Percentiles rank a stretch among this genome's conserved stretches.
phyloP scores from a whole-genome alignment of 1,140 invertebrate species.

The Anoplophora glabripennis region DNA sequence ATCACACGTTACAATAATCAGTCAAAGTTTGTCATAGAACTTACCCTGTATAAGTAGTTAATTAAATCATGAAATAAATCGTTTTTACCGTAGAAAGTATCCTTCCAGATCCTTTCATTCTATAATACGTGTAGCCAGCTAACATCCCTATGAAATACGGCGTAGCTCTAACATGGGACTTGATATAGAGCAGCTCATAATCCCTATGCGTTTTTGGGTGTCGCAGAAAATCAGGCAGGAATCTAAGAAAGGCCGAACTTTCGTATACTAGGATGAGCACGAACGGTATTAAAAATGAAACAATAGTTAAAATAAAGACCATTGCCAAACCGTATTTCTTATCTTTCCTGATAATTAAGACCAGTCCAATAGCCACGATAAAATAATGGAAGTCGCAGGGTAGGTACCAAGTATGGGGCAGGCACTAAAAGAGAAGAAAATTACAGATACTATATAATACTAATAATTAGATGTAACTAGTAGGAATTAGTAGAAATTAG shows the following conservation, averaged over 20 bases:
- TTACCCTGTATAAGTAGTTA: too few species aligned
- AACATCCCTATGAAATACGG: constrained; percentile 56
- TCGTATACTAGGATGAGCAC: constrained; percentile 50
- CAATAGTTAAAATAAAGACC: constrained; percentile 28
- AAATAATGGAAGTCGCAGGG: constrained; percentile 77
- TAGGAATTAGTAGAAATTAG: too few species aligned
- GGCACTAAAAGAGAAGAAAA: constrained; percentile 57
- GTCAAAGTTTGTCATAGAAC: too few species aligned
- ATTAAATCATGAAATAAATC: too few species aligned
- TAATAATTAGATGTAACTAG: too few species aligned
- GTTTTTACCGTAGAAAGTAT: constrained; percentile 47
- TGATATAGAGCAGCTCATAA: constrained; percentile 54
- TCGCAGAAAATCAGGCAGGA: constrained; percentile 53
- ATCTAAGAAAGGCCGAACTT: constrained; percentile 51
- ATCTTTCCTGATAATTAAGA: constrained; percentile 52
- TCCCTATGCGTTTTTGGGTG: constrained; percentile 50
- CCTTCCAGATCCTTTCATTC: constrained; percentile 38
- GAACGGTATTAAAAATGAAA: constrained; percentile 48
- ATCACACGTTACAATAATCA: too few species aligned
- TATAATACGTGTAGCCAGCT: constrained; percentile 51
- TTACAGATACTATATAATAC: too few species aligned
- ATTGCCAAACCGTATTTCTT: constrained; percentile 34
- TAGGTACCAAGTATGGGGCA: constrained; percentile 72
- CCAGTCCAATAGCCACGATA: constrained; percentile 58
- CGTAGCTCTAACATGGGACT: constrained; percentile 55